Percentiles rank a stretch among this genome's conserved stretches.
Conservation (phyloP, 2,113 vertebrate species). For the Nansenia antarctica region DNA sequence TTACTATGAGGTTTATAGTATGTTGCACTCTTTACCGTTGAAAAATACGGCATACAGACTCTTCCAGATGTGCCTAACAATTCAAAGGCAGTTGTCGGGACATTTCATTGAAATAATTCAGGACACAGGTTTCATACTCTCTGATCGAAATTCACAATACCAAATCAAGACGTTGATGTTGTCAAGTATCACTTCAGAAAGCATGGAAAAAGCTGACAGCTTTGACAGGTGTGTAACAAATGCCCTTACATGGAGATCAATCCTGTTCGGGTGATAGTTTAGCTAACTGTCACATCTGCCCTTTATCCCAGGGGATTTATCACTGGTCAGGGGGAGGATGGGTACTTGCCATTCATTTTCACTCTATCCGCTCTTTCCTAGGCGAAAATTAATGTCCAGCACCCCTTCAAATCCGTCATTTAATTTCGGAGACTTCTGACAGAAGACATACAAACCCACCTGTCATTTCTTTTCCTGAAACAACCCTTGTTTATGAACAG, state of each 20-base stretch:
- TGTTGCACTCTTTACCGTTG: no score
- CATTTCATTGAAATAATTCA: background rate
- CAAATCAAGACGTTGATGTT: conserved; percentile 70
- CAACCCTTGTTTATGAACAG: background rate
- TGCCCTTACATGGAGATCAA: conserved; percentile 64
- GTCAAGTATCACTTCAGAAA: conserved; percentile 54
- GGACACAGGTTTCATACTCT: conserved; percentile 4
- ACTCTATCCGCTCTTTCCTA: conserved; percentile 12
- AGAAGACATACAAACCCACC: conserved; percentile 3
- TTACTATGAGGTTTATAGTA: no score
- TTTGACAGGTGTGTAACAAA: conserved; percentile 67
- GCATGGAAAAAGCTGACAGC: conserved; percentile 58
- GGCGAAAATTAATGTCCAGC: conserved; percentile 32
- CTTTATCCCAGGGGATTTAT: conserved; percentile 61
- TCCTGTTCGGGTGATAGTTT: conserved; percentile 56
- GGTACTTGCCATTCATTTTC: background rate
- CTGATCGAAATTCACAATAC: conserved; percentile 35
- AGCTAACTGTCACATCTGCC: conserved; percentile 64
- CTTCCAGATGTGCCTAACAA: no score
- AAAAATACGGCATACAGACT: no score
- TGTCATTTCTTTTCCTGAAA: conserved; percentile 8
- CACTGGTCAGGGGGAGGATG: conserved; percentile 33
- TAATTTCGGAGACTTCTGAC: conserved; percentile 13
- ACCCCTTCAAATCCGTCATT: conserved; percentile 22
- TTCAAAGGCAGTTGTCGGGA: no score